Conservation (phyloP, 2,113 vertebrate genomes). For the Melanocharis versteri region DNA sequence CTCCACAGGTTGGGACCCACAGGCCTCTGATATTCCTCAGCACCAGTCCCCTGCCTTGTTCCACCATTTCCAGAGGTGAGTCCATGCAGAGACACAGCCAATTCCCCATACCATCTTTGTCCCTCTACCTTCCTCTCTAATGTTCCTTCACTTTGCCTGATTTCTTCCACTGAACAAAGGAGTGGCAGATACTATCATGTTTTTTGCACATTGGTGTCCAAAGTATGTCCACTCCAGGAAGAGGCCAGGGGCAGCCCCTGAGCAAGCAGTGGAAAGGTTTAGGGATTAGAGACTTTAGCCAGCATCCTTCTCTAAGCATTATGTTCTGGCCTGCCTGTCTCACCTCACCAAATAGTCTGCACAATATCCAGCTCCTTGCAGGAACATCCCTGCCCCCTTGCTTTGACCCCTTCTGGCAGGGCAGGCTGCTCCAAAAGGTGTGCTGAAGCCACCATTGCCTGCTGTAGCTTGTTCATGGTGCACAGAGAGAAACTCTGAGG, state of each 20-base stretch:
- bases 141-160: not conserved
- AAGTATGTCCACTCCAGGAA: not conserved
- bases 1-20: not conserved
- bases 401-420: not conserved
- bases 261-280: not conserved
- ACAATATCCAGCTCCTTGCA: not conserved
- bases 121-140: not conserved
- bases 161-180: not conserved
- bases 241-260: not conserved
- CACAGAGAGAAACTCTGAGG: not conserved
- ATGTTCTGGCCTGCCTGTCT: not conserved
- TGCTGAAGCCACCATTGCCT: not conserved
- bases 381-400: not conserved
- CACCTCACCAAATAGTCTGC: not conserved
- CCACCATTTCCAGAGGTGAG: not conserved
- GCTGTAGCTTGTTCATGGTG: not conserved
- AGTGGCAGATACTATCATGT: not conserved
- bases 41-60: not conserved
- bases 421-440: not conserved
- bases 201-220: not conserved
- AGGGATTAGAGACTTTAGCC: not conserved
- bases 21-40: not conserved
- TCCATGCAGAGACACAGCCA: not conserved
- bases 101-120: not conserved
- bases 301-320: not conserved